phyloP scores from a whole-genome alignment of 1,140 invertebrate species.

The Nebria ingens region DNA sequence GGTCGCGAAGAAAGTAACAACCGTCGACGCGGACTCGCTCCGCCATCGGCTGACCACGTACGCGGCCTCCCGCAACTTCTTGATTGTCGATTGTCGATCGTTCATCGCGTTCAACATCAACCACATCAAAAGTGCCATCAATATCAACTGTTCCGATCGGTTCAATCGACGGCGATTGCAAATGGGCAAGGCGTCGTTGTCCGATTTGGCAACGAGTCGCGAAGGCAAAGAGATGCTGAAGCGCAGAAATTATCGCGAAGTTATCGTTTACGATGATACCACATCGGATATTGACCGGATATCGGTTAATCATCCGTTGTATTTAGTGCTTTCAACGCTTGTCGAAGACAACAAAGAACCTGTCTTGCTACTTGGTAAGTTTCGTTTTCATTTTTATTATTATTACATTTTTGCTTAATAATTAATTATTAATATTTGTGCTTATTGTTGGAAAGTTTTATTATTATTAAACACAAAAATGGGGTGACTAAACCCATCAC shows the following conservation, averaged over 20 bases:
- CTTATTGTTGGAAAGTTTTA: too few relatives aligned
- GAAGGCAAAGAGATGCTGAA: slow-evolving; percentile 54
- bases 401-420: too few relatives aligned
- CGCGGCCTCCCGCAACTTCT: slow-evolving; percentile 28
- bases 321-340: slow-evolving; percentile 54
- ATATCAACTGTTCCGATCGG: slow-evolving; percentile 64
- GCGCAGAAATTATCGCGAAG: slow-evolving; percentile 44
- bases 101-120: slow-evolving; percentile 61
- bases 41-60: slow-evolving; percentile 26
- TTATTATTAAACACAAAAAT: too few relatives aligned
- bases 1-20: slow-evolving; percentile 30
- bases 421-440: too few relatives aligned
- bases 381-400: too few relatives aligned
- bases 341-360: slow-evolving; percentile 61
- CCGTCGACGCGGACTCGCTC: slow-evolving; percentile 30
- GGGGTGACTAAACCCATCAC: too few relatives aligned
- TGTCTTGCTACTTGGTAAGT: slow-evolving; percentile 59
- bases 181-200: slow-evolving; percentile 52
- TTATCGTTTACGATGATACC: slow-evolving; percentile 60
- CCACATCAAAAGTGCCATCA: slow-evolving; percentile 62
- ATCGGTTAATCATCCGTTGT: slow-evolving; percentile 48
- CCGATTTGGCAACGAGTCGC: slow-evolving; percentile 52
- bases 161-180: slow-evolving; percentile 59
- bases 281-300: slow-evolving; percentile 49
- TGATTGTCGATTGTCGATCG: slow-evolving; percentile 60